Base-by-base conservation (phyloP, 2,888 invertebrate genomes). In the Bhutanitis thaidina region DNA sequence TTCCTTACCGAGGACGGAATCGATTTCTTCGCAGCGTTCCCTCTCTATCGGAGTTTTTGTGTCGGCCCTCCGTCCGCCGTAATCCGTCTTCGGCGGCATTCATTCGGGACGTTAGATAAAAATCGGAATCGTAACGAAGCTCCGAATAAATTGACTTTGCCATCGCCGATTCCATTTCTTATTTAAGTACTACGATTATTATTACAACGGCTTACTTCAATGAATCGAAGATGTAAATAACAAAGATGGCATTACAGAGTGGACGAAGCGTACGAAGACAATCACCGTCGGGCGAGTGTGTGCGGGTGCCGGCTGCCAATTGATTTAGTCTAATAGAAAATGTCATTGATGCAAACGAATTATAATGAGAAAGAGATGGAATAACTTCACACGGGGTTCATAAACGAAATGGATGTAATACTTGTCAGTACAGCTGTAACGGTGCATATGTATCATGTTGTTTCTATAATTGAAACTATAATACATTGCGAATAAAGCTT, bases 281-380 rank as follows among this genome's bases (percentile, higher is more conserved):
- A 65, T 62, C 69, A 64, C 64, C 65, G 64, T 34, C 63, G 65
- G 63, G 58, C 61, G 67, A 68, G 62, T 67, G 65, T 68, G n/a
- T n/a, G n/a, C n/a, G n/a, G n/a, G n/a, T n/a, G n/a, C 65, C 3
- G 60, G 58, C 57, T 72, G 62, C 79, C 82, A 82, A 83, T 85
- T 87, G 84, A 85, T 85, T 80, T 79, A 83, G 81, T 86, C 81
- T 82, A 86, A 87, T 89, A 85, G 84, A 88, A 86, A 87, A 87
- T 71, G 77, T 80, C 80, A 84, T 80, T 81, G 79, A 72, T 72
- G 75, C 72, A 78, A 84, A 83, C 81, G 80, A 79, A 75, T 78
- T 72, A 76, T 78, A 77, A 79, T 76, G 74, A 71, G 80, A 82
- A 68, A 61, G 83, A 76, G 86, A 83, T 67, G 71, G 75, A 71